Percentiles rank a stretch among this genome's conserved stretches.
Evolutionary conservation across 2,888 invertebrate species (phyloP).

Genomic region (Tromatobia lineatoria): DNA sequence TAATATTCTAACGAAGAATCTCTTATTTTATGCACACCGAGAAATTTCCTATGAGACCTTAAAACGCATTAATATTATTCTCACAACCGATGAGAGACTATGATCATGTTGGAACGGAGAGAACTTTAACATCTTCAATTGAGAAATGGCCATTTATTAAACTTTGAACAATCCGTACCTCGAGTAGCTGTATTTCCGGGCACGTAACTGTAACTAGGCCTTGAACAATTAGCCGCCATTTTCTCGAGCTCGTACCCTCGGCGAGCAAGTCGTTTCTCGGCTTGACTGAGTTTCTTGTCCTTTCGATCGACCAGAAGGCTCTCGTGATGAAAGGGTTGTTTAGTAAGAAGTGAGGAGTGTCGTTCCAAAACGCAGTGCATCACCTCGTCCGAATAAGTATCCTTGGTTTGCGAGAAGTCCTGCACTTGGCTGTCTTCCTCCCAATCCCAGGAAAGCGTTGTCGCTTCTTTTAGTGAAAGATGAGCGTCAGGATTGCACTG

Average conservation of each 20-base stretch:
- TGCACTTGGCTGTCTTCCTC: conserved; percentile 93
- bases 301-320: conserved; percentile 97
- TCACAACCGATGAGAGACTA: too few species aligned
- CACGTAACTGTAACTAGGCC: conserved; percentile 86
- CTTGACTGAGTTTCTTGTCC: conserved; percentile 96
- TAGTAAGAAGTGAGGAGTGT: conserved; percentile 89
- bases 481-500: conserved; percentile 99
- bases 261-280: conserved; percentile 97
- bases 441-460: conserved; percentile 95
- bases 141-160: neutral
- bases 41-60: too few species aligned
- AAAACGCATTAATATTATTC: too few species aligned
- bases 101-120: too few species aligned
- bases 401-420: conserved; percentile 90
- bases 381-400: conserved; percentile 93
- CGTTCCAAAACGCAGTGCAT: conserved; percentile 89
- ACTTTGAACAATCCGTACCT: conserved; percentile 73
- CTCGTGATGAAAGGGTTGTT: conserved; percentile 98
- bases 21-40: too few species aligned
- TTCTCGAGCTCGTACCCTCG: conserved; percentile 98
- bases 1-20: too few species aligned
- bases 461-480: conserved; percentile 95
- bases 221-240: conserved; percentile 90
- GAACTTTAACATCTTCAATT: too few species aligned
- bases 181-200: conserved; percentile 84